phyloP scores from a whole-genome alignment of 2,797 vertebrate genomes.

The Muscicapa striata region DNA sequence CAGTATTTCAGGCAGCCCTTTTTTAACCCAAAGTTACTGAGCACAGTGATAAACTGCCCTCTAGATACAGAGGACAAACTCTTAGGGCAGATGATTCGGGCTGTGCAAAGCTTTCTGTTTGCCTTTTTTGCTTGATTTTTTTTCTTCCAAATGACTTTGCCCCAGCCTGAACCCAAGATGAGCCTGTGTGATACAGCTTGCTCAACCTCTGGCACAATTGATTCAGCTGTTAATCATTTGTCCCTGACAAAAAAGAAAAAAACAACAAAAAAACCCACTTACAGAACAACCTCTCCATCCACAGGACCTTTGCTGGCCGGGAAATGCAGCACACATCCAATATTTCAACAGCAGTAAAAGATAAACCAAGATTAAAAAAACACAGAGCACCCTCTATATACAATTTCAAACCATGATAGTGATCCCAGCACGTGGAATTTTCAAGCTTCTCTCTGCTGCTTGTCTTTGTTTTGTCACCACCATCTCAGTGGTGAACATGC shows the following conservation, averaged over 20 bases:
- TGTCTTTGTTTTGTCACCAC: not conserved
- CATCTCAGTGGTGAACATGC: not conserved
- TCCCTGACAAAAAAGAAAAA: not conserved
- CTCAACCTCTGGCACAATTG: conserved; percentile 65
- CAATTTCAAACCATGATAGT: not conserved
- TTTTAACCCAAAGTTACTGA: not conserved
- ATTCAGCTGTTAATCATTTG: conserved; percentile 76
- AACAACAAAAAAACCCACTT: not conserved
- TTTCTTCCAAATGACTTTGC: not conserved
- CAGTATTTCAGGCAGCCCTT: not conserved
- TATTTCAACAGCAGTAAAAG: not conserved
- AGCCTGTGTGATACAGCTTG: not conserved
- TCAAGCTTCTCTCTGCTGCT: not conserved
- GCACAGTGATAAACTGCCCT: not conserved
- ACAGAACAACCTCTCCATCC: not conserved
- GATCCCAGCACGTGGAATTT: not conserved
- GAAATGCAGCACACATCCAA: not conserved
- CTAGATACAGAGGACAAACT: not conserved
- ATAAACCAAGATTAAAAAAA: not conserved
- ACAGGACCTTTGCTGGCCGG: rapidly evolving
- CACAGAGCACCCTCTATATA: not conserved
- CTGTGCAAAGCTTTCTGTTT: not conserved
- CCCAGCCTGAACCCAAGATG: not conserved
- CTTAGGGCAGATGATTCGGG: not conserved
- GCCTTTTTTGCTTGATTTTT: not conserved